Percentiles rank a stretch among this genome's conserved stretches.
Conservation (phyloP, 2,797 vertebrate species). For the Heterohyrax brucei region DNA sequence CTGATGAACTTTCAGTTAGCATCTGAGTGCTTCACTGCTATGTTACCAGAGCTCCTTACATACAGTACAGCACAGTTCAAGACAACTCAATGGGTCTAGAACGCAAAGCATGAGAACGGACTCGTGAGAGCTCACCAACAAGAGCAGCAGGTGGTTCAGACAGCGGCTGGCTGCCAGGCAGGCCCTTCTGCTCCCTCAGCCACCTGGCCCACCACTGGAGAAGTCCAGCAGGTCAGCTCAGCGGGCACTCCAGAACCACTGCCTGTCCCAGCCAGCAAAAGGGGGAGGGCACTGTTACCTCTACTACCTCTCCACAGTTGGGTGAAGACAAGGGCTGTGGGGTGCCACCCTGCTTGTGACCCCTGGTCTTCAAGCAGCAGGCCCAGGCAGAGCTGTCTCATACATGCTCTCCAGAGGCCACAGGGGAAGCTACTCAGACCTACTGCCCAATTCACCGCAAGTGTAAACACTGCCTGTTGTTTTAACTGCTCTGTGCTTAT, state of each 20-base stretch:
- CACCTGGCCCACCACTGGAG: too few species aligned
- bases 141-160: not conserved
- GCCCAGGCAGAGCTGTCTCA: not conserved
- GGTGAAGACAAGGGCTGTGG: not conserved
- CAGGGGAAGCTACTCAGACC: not conserved
- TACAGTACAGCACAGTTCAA: not conserved
- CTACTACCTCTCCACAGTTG: not conserved
- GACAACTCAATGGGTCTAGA: not conserved
- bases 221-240: not conserved
- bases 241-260: not conserved
- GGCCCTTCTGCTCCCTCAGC: not conserved
- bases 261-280: not conserved
- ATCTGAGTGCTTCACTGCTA: not conserved
- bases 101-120: not conserved
- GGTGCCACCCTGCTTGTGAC: not conserved
- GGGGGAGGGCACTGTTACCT: fast-evolving
- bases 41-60: not conserved
- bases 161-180: too few species aligned
- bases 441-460: not conserved
- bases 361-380: fast-evolving
- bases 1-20: not conserved
- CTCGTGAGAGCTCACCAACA: not conserved
- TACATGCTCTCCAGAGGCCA: fast-evolving
- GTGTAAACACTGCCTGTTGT: too few species aligned
- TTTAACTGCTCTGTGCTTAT: not conserved